Conservation (phyloP, 1,140 invertebrate species). For the Daktulosphaira vitifoliae region DNA sequence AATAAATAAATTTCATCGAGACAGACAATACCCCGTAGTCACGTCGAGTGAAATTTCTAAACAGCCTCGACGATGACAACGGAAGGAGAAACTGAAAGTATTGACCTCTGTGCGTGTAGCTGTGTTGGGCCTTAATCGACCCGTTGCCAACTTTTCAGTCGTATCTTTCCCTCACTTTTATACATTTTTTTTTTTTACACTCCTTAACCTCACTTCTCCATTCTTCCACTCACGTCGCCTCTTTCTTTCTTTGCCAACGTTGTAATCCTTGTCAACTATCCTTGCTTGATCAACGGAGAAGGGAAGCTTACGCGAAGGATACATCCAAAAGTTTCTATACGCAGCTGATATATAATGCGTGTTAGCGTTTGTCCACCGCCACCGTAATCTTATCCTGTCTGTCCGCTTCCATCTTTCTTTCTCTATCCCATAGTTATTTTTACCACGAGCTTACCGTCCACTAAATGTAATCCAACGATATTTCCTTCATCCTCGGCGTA, state of each 20-base stretch:
- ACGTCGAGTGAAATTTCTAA: no score
- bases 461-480: neutral
- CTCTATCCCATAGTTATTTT: neutral
- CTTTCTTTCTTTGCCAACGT: neutral
- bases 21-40: no score
- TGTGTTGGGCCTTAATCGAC: constrained; percentile 21
- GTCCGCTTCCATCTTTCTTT: neutral
- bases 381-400: neutral
- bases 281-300: neutral
- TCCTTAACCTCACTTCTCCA: neutral
- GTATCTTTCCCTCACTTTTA: neutral
- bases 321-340: no score
- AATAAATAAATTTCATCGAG: no score
- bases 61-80: neutral
- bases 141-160: constrained; percentile 30
- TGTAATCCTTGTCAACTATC: constrained; percentile 1
- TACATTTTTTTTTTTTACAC: constrained; percentile 7
- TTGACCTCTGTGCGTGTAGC: constrained; percentile 21
- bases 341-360: constrained; percentile 1
- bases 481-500: neutral
- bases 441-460: no score
- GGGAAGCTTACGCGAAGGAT: neutral
- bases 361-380: neutral
- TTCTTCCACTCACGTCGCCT: neutral
- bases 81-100: constrained; percentile 14